Evolutionary conservation across 2,113 vertebrate genomes (phyloP), one percentile per base, ranked within the genome.

Genomic region (Lepus timidus): DNA sequence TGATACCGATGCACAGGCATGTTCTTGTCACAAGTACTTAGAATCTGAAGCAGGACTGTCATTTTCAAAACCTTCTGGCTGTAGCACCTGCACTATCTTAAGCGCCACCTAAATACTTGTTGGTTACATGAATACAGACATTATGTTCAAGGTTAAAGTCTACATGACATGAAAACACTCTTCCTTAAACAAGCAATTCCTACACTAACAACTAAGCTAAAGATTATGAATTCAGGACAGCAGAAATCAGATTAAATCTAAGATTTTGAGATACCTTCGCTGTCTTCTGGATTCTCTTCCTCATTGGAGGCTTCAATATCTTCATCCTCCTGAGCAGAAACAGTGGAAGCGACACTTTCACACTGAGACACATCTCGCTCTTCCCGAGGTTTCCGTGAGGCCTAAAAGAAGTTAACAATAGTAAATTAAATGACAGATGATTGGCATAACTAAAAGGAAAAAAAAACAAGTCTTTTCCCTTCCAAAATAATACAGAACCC

Each of bases 251-350:
- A 83, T 14, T 9, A 29, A 79, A 83, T 75, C 68, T 87, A 86
- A 88, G 58, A 78, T 27, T 70, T 17, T 94, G 62, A 61, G 76
- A 92, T 98, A 99, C 99, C 99, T 98, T 99, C 99, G 93, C 99
- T 99, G 97, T 99, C 99, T 97, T 99, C 99, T 74, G 98, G 99
- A 94, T 99, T 99, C 97, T 99, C 99, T 79, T 99, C 99, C 75
- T 99, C 99, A 33, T 99, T 99, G 44, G 98, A 99, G 22, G 98
- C 98, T 95, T 99, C 99, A 36, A 99, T 98, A 82, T 99, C 99
- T 88, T 99, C 99, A 82, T 99, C 99, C 31, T 99, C 99, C 55
- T 99, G 99, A 7, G 99, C 99, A 86, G 99, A 99, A 67, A 99
- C 98, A 1, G 99, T 99, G 0, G 99, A 99, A 93, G 99, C 99